Evolutionary conservation across 2,113 vertebrate species (phyloP).

Genomic region (Xiphias gladius): DNA sequence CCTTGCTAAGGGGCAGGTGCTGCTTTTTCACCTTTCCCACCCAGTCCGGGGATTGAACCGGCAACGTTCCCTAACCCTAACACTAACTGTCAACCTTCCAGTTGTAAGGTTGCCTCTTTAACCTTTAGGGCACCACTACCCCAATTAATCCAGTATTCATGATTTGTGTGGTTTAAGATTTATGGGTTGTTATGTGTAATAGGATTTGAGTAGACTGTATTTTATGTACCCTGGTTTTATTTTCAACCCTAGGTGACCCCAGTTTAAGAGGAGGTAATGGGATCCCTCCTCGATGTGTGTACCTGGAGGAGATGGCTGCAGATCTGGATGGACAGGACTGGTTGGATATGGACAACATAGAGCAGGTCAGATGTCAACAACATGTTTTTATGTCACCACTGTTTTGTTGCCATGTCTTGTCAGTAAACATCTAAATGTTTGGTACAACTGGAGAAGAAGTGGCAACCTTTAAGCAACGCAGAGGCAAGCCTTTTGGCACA

Average conservation of each 20-base stretch:
- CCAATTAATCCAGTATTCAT: neutral
- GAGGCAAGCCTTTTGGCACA: neutral
- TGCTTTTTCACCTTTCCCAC: no score
- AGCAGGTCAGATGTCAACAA: constrained; percentile 87
- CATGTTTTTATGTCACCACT: neutral
- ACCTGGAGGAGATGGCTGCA: constrained; percentile 94
- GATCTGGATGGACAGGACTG: constrained; percentile 98
- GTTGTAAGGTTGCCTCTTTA: no score
- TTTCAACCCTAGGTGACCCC: constrained; percentile 88
- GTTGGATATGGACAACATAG: constrained; percentile 97
- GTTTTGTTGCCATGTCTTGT: neutral
- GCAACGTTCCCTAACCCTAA: no score
- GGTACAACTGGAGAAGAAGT: neutral
- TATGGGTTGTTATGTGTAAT: neutral
- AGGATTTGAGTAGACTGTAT: neutral
- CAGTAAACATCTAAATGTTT: neutral
- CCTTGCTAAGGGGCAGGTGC: no score
- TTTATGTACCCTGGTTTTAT: constrained; percentile 20
- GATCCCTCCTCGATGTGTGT: constrained; percentile 95
- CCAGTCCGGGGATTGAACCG: no score
- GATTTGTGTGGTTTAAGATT: neutral
- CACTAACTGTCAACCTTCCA: no score
- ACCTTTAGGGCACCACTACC: no score
- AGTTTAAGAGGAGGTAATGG: constrained; percentile 94
- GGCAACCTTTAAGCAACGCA: neutral